Base-by-base conservation (phyloP, 2,888 invertebrate species). In the Lasioglossum zephyrum region DNA sequence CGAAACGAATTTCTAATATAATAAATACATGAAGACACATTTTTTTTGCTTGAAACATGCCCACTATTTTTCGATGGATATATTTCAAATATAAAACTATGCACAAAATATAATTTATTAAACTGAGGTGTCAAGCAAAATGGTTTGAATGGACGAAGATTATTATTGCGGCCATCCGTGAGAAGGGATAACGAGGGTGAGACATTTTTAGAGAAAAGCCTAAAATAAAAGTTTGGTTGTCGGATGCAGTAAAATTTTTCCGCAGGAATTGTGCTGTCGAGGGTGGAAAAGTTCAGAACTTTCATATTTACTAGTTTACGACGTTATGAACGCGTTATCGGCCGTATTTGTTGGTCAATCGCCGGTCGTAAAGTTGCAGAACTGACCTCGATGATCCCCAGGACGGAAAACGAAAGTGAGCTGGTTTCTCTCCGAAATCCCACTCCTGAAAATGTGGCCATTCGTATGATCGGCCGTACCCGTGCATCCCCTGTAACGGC, bases 391-490 rank as follows among this genome's bases (percentile, higher is more conserved):
- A 74, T 82, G 81, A 77, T 86, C 78, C 77, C 49, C 2, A 69
- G 76, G 80, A 80, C 73, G 84, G 83, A 86, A 85, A 90, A 88
- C 79, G 90, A 92, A 93, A 93, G 91, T 91, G 91, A 87, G 89
- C 91, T 90, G 81, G 63, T 87, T 86, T 90, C 90, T 91, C 91
- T 78, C 73, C 86, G 84, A 93, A 93, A 94, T 93, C 93, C 92
- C 89, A 81, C 86, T 84, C 87, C 89, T 88, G 94, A 93, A 95
- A 95, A 95, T 95, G 94, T 91, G 93, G 92, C 94, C 93, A 95
- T 95, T 95, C 94, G 94, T 95, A 95, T 95, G 95, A 95, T 95
- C 95, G 95, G 94, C 91, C 88, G 91, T 91, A 87, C 89, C 90
- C 81, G 82, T 88, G 90, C 91, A 91, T 92, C 88, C 92, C 90